Evolutionary conservation across 2,797 vertebrate genomes (phyloP).

Genomic region (Yasuhikotakia modesta): DNA sequence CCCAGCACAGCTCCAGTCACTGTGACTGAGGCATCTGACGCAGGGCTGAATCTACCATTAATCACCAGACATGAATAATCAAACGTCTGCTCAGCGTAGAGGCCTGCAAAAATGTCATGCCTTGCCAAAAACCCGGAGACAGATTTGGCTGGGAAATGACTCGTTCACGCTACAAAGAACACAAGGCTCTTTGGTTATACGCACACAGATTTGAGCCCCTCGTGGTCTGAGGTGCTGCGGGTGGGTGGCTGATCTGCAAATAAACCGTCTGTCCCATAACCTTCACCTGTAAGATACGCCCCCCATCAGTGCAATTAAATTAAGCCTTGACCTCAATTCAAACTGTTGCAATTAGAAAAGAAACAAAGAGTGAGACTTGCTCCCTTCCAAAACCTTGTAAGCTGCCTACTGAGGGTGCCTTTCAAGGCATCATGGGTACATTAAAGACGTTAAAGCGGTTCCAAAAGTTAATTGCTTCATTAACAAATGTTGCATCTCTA

Average conservation of each 20-base stretch:
- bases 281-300: conserved; percentile 45
- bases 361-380: not conserved
- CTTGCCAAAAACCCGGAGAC: conserved; percentile 47
- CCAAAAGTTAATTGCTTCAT: not conserved
- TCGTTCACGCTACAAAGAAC: conserved; percentile 51
- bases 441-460: not conserved
- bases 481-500: too few species aligned
- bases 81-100: conserved; percentile 42
- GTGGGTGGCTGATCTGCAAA: conserved; percentile 39
- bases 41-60: conserved; percentile 33
- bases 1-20: conserved; percentile 16
- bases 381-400: not conserved
- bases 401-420: not conserved
- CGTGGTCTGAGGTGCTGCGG: conserved; percentile 26
- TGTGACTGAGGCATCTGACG: conserved; percentile 7
- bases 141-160: conserved; percentile 53
- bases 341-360: conserved; percentile 23
- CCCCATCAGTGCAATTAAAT: conserved; percentile 31
- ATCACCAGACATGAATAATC: conserved; percentile 50
- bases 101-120: conserved; percentile 44
- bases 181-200: conserved; percentile 41
- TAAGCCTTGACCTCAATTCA: conserved; percentile 34
- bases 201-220: conserved; percentile 44
- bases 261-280: conserved; percentile 43
- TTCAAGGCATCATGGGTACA: not conserved